Evolutionary conservation across 2,888 invertebrate species (phyloP).

Genomic region (Alloplasta piceator): DNA sequence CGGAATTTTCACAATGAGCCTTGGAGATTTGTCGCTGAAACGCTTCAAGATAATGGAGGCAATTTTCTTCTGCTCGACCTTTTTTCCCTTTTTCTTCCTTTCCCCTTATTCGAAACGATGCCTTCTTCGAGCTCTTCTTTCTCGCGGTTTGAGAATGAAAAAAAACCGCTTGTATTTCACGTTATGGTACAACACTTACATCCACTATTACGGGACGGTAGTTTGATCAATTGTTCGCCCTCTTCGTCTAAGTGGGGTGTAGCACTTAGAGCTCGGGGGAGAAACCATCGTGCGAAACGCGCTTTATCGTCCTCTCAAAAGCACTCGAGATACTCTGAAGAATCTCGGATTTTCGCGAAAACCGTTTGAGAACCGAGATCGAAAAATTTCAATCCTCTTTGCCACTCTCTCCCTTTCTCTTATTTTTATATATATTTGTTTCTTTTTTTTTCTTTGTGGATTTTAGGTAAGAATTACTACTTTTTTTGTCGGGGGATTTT

Average conservation of each 20-base stretch:
- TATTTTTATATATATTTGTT: no score
- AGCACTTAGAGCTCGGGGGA: constrained; percentile 40
- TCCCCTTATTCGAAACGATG: no score
- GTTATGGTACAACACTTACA: background rate
- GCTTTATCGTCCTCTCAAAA: constrained; percentile 20
- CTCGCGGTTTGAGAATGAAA: no score
- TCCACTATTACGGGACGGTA: constrained; percentile 15
- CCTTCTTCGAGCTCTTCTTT: no score
- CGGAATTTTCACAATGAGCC: no score
- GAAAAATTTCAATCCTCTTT: constrained; percentile 5
- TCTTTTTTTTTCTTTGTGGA: no score
- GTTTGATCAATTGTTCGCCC: constrained; percentile 37
- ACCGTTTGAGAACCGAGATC: background rate
- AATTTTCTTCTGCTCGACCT: background rate
- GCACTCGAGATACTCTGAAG: constrained; percentile 2
- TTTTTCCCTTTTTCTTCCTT: background rate
- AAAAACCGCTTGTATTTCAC: no score
- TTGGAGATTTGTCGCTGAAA: background rate
- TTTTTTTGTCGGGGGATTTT: background rate
- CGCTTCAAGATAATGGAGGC: background rate
- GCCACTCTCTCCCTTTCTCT: background rate
- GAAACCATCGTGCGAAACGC: constrained; percentile 36
- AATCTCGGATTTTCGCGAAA: constrained; percentile 9
- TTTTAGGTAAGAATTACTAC: background rate
- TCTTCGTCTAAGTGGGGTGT: constrained; percentile 24